Percentiles rank a stretch among this genome's conserved stretches.
phyloP scores from a whole-genome alignment of 2,113 vertebrate species.

The Platysternon megacephalum region DNA sequence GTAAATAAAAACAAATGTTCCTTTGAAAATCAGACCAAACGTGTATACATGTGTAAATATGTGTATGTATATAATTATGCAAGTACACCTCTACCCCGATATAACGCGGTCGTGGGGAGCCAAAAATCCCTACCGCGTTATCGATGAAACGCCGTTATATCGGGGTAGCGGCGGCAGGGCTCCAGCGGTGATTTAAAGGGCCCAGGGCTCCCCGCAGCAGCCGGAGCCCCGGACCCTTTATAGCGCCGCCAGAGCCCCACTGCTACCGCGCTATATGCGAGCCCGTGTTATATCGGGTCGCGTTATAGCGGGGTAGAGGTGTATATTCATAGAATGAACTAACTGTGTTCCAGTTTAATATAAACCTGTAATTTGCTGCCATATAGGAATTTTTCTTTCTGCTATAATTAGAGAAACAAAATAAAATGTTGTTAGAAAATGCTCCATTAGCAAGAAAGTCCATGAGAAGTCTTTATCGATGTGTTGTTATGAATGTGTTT shows the following conservation, averaged over 20 bases:
- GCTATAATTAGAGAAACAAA: constrained; percentile 39
- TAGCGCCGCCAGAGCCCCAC: too few species aligned
- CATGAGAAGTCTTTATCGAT: not conserved
- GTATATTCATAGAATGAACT: not conserved
- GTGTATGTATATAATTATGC: not conserved
- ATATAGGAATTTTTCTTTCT: constrained; percentile 7
- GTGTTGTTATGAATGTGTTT: not conserved
- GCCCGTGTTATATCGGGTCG: too few species aligned
- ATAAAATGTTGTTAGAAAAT: constrained; percentile 54
- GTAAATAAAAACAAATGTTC: not conserved
- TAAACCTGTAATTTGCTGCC: constrained; percentile 33
- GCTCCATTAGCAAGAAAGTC: constrained; percentile 15
- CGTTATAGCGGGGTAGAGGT: too few species aligned
- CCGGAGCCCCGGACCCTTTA: too few species aligned
- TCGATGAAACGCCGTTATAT: too few species aligned
- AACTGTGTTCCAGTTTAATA: not conserved
- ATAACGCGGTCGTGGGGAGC: too few species aligned
- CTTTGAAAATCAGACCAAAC: not conserved
- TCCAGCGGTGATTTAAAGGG: too few species aligned
- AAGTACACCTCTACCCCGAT: too few species aligned
- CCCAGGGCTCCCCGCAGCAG: too few species aligned
- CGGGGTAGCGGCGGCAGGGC: too few species aligned
- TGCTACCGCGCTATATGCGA: too few species aligned
- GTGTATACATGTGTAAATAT: not conserved
- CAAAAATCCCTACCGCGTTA: too few species aligned